phyloP scores from a whole-genome alignment of 2,797 vertebrate genomes.

The Cuculus canorus region DNA sequence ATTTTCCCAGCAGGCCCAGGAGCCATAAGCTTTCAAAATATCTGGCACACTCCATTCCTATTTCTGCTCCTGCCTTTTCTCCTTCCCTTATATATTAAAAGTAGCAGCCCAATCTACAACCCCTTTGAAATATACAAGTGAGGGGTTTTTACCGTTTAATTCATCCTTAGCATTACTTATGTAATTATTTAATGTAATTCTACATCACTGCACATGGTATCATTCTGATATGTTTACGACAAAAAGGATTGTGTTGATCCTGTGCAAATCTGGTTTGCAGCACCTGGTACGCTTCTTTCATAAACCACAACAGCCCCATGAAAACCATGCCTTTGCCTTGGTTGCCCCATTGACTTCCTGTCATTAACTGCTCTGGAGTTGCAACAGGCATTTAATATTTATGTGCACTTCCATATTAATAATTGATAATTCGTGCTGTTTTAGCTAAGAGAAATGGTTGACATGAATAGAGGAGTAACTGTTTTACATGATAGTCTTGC shows the following conservation, averaged over 20 bases:
- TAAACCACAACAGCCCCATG: background rate
- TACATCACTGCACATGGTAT: background rate
- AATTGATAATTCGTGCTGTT: background rate
- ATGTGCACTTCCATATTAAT: background rate
- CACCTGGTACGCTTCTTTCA: fast-evolving
- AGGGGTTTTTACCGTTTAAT: background rate
- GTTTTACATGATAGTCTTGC: background rate
- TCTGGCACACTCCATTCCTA: fast-evolving
- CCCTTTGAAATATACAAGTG: background rate
- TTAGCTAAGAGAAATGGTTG: background rate
- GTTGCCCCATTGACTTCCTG: background rate
- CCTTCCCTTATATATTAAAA: background rate
- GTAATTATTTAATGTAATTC: background rate
- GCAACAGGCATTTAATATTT: background rate
- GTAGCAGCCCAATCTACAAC: background rate
- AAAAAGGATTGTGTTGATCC: background rate
- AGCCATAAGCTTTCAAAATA: background rate
- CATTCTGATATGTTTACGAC: background rate
- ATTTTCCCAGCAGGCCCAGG: background rate
- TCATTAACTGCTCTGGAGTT: background rate
- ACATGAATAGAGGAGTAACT: background rate
- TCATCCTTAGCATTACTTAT: background rate
- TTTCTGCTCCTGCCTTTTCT: background rate
- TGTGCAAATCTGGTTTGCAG: background rate
- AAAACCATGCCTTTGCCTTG: background rate